phyloP scores from a whole-genome alignment of 1,140 invertebrate genomes.

The Nebria ingens region DNA sequence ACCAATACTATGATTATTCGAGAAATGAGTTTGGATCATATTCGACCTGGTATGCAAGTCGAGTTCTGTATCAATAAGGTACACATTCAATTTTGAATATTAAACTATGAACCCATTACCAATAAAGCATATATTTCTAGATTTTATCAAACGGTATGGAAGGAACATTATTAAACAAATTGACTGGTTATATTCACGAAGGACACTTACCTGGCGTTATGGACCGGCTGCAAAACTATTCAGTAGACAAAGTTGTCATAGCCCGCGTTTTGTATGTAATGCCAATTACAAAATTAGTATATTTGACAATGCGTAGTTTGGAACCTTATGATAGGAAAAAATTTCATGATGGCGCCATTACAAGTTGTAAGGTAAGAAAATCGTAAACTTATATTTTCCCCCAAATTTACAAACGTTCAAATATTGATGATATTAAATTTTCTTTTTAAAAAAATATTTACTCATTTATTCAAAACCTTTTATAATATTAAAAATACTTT shows the following conservation, averaged over 20 bases:
- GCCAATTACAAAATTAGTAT: constrained; percentile 54
- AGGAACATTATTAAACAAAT: constrained; percentile 41
- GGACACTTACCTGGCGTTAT: constrained; percentile 36
- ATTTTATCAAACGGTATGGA: constrained; percentile 44
- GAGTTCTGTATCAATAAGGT: constrained; percentile 49
- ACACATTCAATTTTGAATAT: too few species aligned
- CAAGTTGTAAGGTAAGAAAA: constrained; percentile 15
- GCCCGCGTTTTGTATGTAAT: constrained; percentile 54
- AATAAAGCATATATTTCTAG: too few species aligned
- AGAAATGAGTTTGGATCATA: constrained; percentile 38
- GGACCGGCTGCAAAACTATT: constrained; percentile 26
- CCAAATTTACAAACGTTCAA: too few species aligned
- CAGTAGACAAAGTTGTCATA: constrained; percentile 35
- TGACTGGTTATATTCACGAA: constrained; percentile 42
- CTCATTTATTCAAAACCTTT: not conserved
- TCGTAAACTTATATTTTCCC: too few species aligned
- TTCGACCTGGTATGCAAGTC: constrained; percentile 51
- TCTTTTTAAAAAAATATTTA: not conserved
- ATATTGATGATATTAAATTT: too few species aligned
- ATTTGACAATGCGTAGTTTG: constrained; percentile 40
- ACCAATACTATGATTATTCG: constrained; percentile 35
- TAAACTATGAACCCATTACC: too few species aligned
- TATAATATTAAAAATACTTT: not conserved
- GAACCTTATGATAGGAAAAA: constrained; percentile 29
- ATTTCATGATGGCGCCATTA: constrained; percentile 30